Evolutionary conservation across 2,888 invertebrate genomes (phyloP).

Genomic region (Zhengitettix transpicula): DNA sequence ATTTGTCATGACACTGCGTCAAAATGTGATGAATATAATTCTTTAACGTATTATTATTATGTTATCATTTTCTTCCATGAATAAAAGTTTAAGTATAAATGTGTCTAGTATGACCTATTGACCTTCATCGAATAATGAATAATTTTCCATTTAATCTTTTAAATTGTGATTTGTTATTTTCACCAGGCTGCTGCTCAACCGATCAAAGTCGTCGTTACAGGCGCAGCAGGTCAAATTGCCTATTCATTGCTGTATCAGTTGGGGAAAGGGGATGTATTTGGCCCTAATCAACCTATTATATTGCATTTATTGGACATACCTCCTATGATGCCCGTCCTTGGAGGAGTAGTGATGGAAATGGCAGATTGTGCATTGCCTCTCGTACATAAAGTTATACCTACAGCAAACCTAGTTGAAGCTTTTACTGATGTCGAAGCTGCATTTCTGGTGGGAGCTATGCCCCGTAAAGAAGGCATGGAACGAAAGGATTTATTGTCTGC

Average conservation of each 20-base stretch:
- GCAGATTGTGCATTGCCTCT: slow-evolving; percentile 89
- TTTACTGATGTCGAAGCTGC: slow-evolving; percentile 93
- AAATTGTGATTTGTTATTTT: too few relatives aligned
- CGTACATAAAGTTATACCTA: slow-evolving; percentile 63
- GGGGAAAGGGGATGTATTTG: slow-evolving; percentile 92
- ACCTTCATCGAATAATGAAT: too few relatives aligned
- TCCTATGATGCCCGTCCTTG: slow-evolving; percentile 89
- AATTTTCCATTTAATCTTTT: too few relatives aligned
- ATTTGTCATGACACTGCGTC: too few relatives aligned
- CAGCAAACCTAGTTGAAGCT: slow-evolving; percentile 75
- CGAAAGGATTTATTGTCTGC: slow-evolving; percentile 92
- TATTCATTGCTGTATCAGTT: slow-evolving; percentile 91
- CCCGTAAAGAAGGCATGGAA: slow-evolving; percentile 95
- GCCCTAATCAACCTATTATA: slow-evolving; percentile 67
- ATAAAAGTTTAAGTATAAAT: too few relatives aligned
- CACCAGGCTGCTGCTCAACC: slow-evolving; percentile 37
- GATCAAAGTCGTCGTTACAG: slow-evolving; percentile 88
- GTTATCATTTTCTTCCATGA: too few relatives aligned
- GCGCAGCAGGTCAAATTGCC: slow-evolving; percentile 98
- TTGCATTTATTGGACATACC: slow-evolving; percentile 88
- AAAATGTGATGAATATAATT: too few relatives aligned
- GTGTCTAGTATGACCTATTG: too few relatives aligned
- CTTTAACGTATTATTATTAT: too few relatives aligned
- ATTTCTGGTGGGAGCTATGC: slow-evolving; percentile 96
- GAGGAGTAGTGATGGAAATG: slow-evolving; percentile 95